A percentile compares a stretch with the other conserved stretches of the same genome.
Evolutionary conservation across 2,888 invertebrate species (phyloP).

Genomic region (Notocelia uddmanniana): DNA sequence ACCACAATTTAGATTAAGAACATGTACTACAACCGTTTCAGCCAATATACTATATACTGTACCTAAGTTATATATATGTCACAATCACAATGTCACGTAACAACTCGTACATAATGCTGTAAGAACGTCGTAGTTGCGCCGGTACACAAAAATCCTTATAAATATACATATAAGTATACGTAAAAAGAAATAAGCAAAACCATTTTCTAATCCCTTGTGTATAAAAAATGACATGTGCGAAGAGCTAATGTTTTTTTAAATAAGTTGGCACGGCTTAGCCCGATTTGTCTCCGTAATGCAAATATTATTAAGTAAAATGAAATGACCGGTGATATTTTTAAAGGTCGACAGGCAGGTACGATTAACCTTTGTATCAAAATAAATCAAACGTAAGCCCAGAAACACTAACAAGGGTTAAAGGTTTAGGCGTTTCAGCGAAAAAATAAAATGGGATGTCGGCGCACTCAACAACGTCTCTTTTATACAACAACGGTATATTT

Average conservation of each 20-base stretch:
- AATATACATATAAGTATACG: no score
- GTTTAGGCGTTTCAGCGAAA: slow-evolving; percentile 41
- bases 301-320: slow-evolving; percentile 23
- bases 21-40: not conserved
- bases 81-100: not conserved
- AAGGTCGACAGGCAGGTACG: slow-evolving; percentile 33
- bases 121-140: not conserved
- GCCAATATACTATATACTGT: not conserved
- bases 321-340: slow-evolving; percentile 29
- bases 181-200: slow-evolving; percentile 17
- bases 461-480: slow-evolving; percentile 43
- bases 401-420: slow-evolving; percentile 45
- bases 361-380: slow-evolving; percentile 44
- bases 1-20: not conserved
- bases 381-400: slow-evolving; percentile 41
- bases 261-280: slow-evolving; percentile 27
- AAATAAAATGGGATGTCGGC: slow-evolving; percentile 40
- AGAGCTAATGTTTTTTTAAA: slow-evolving; percentile 39
- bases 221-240: slow-evolving; percentile 19
- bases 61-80: not conserved
- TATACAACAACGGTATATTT: slow-evolving; percentile 33
- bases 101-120: not conserved
- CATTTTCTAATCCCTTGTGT: slow-evolving; percentile 9
- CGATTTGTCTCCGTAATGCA: slow-evolving; percentile 1
- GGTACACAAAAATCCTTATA: not conserved